Evolutionary conservation across 1,140 invertebrate genomes (phyloP), one percentile per base, ranked within the genome.

Genomic region (Dreissena rostriformis): DNA sequence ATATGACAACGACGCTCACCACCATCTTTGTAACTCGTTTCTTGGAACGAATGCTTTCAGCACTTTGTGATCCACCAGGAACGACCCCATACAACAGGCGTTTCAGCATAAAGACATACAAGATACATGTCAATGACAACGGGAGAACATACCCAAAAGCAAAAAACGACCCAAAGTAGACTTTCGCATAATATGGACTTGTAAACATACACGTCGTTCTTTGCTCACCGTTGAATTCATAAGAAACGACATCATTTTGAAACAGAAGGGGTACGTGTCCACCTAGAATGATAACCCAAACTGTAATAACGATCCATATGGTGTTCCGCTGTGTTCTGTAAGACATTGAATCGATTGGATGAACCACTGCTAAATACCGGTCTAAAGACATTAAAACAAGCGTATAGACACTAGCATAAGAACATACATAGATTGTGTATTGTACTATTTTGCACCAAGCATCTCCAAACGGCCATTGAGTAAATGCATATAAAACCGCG

Each of bases 311-410:
- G 19, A 96, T 93, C 61, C 96, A 90, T 70, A 95, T 95, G 0
- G 98, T 97, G 93, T 99, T 98, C 66, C 95, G 95, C 91, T 98
- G 96, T 1, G 97, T 99, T 74, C 98, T 95, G 91, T 87, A 95
- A 0, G 96, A 96, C 95, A 98, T 98, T 70, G 97, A 98, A 0
- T 96, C 95, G 77, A 99, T 97, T 0, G 98, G 97, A 93, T 98
- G 97, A 0, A 98, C 98, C 14, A 99, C 98, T 26, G 98, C 98
- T 89, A 99, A 94, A 93, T 98, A 99, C 85, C 98, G 95, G 92
- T 99, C 98, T 28, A 98, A 93, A 24, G 97, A 98, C 98, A 99
- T 99, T 65, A 99, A 95, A 0, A 99, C 97, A 28, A 99, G 94
- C 0, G 98, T 99, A 93, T 98, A 99, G 15, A 99, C 98, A 85